phyloP scores from a whole-genome alignment of 2,113 vertebrate genomes.

The Phyllopteryx taeniolatus region DNA sequence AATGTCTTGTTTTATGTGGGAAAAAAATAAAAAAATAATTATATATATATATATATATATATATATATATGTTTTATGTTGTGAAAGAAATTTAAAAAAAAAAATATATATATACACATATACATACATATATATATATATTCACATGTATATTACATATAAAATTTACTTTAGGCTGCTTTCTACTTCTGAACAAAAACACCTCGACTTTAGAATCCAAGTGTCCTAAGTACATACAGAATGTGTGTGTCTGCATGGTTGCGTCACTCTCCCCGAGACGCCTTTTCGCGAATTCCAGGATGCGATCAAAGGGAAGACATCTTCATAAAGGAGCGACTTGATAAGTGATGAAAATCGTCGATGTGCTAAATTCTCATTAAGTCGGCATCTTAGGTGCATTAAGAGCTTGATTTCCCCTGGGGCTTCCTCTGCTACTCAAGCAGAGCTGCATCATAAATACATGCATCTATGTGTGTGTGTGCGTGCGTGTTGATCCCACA shows the following conservation, averaged over 20 bases:
- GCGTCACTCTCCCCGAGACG: constrained; percentile 3
- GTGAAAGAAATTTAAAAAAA: too few relatives aligned
- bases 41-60: too few relatives aligned
- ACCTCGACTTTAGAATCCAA: background rate
- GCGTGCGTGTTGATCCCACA: constrained; percentile 34
- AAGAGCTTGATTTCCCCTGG: constrained; percentile 74
- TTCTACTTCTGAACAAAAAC: background rate
- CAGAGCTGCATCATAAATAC: constrained; percentile 67
- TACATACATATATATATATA: too few relatives aligned
- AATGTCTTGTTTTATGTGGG: too few relatives aligned
- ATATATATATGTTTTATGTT: too few relatives aligned
- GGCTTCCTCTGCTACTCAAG: constrained; percentile 45
- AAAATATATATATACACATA: too few relatives aligned
- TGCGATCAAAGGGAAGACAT: constrained; percentile 57
- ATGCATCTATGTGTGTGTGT: constrained; percentile 31
- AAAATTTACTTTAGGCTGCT: background rate
- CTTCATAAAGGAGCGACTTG: constrained; percentile 62
- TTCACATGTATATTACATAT: too few relatives aligned
- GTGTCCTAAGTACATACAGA: background rate
- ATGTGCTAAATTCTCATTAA: constrained; percentile 78
- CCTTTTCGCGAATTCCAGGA: constrained; percentile 46
- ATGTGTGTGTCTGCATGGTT: constrained; percentile 5
- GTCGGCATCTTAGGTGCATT: constrained; percentile 75
- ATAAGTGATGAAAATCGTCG: constrained; percentile 61
- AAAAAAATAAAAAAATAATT: too few relatives aligned